A percentile compares a stretch with the other conserved stretches of the same genome.
phyloP scores from a whole-genome alignment of 2,113 vertebrate genomes.

The Parotia lawesii region DNA sequence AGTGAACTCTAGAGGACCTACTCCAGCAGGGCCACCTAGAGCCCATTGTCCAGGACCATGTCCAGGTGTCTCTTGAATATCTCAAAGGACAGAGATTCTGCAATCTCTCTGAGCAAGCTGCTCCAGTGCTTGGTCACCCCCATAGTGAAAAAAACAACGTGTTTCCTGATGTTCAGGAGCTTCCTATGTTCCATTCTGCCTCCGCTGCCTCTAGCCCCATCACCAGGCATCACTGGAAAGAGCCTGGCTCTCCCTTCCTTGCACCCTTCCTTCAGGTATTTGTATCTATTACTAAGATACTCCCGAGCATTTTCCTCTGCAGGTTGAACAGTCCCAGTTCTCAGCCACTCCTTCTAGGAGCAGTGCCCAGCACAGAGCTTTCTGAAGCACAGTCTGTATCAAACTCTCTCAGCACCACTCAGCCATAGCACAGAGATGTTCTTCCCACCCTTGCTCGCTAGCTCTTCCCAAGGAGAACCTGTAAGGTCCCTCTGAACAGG shows the following conservation, averaged over 20 bases:
- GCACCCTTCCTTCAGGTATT: background rate
- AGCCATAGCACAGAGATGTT: accelerated
- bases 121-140: background rate
- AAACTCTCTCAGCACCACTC: background rate
- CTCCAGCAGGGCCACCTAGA: background rate
- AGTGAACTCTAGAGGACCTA: background rate
- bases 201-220: background rate
- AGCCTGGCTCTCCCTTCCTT: background rate
- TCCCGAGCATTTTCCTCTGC: background rate
- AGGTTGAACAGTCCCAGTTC: accelerated
- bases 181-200: background rate
- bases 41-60: background rate
- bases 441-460: accelerated
- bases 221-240: background rate
- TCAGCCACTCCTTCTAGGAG: accelerated
- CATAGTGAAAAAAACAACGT: too few relatives aligned
- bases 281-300: background rate
- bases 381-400: accelerated
- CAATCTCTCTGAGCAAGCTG: background rate
- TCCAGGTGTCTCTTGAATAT: background rate
- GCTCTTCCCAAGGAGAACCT: background rate
- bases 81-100: accelerated
- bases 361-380: background rate
- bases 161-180: background rate
- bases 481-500: accelerated